Evolutionary conservation across 64 coral and sea anemone species (phyloP).

Genomic region (Dendrophyllia cribrosa): DNA sequence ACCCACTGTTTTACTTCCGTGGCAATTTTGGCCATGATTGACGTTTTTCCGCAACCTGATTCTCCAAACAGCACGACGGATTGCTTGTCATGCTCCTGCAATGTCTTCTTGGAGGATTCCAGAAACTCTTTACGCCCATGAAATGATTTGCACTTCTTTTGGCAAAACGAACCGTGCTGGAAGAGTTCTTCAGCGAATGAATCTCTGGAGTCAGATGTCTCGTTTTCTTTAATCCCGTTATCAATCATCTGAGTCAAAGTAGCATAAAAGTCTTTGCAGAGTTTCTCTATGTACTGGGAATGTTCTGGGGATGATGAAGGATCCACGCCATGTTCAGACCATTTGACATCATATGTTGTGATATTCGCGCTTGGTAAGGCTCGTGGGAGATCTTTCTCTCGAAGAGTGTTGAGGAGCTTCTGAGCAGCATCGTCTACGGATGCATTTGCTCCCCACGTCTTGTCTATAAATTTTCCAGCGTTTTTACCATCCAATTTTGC

Average conservation of each 20-base stretch:
- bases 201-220: conserved; percentile 63
- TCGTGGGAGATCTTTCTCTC: conserved; percentile 63
- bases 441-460: conserved; percentile 46
- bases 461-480: conserved; percentile 88
- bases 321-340: conserved; percentile 85
- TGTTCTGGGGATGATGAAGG: conserved; percentile 53
- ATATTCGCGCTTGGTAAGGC: conserved; percentile 67
- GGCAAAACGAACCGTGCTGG: conserved; percentile 90
- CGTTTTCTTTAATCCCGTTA: conserved; percentile 69
- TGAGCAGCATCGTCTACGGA: conserved; percentile 82
- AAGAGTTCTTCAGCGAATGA: conserved; percentile 78
- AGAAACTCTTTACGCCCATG: conserved; percentile 88
- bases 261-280: conserved; percentile 83
- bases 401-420: conserved; percentile 60
- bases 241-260: conserved; percentile 70
- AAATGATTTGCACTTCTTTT: conserved; percentile 89
- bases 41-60: conserved; percentile 97
- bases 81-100: conserved; percentile 49
- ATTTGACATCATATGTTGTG: conserved; percentile 73
- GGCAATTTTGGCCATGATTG: conserved; percentile 87
- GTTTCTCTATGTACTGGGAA: conserved; percentile 76
- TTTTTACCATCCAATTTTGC: conserved; percentile 46
- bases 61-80: conserved; percentile 81
- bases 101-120: conserved; percentile 40
- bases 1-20: conserved; percentile 49